phyloP scores from a whole-genome alignment of 2,888 invertebrate species.

The Acleris sparsana region DNA sequence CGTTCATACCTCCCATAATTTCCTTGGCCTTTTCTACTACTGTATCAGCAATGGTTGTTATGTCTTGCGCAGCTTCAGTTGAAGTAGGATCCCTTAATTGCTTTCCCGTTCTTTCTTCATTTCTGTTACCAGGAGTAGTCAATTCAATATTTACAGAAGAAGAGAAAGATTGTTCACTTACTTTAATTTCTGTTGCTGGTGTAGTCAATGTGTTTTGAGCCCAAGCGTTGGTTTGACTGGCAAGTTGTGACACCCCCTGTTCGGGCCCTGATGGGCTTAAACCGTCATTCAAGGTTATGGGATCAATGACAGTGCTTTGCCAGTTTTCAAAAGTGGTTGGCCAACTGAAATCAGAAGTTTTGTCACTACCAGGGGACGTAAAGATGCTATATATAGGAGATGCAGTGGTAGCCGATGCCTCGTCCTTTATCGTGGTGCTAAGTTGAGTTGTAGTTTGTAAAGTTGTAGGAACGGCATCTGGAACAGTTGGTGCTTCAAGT shows the following conservation, averaged over 20 bases:
- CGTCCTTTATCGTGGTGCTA: slow-evolving; percentile 59
- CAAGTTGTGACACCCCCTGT: slow-evolving; percentile 50
- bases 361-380: slow-evolving; percentile 70
- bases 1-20: slow-evolving; percentile 89
- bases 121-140: slow-evolving; percentile 53
- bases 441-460: slow-evolving; percentile 59
- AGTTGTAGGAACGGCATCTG: slow-evolving; percentile 59
- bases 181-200: slow-evolving; percentile 54
- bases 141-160: slow-evolving; percentile 61
- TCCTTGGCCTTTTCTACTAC: slow-evolving; percentile 88
- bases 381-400: slow-evolving; percentile 62
- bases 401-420: slow-evolving; percentile 57
- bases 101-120: slow-evolving; percentile 66
- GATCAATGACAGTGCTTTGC: slow-evolving; percentile 89
- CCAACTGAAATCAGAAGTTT: slow-evolving; percentile 79
- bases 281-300: slow-evolving; percentile 88
- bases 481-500: slow-evolving; percentile 69
- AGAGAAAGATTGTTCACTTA: slow-evolving; percentile 63
- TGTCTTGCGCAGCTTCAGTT: slow-evolving; percentile 81
- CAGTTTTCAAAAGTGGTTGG: slow-evolving; percentile 79
- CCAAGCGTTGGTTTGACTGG: slow-evolving; percentile 60
- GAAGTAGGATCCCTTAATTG: slow-evolving; percentile 65
- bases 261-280: slow-evolving; percentile 72
- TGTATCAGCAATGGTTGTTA: slow-evolving; percentile 86
- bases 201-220: slow-evolving; percentile 59